These are phyloP conservation scores for Cheiracanthium punctorium DNA, from an alignment of 2,888 invertebrate genomes.

Conservation along the genomic window DNA sequence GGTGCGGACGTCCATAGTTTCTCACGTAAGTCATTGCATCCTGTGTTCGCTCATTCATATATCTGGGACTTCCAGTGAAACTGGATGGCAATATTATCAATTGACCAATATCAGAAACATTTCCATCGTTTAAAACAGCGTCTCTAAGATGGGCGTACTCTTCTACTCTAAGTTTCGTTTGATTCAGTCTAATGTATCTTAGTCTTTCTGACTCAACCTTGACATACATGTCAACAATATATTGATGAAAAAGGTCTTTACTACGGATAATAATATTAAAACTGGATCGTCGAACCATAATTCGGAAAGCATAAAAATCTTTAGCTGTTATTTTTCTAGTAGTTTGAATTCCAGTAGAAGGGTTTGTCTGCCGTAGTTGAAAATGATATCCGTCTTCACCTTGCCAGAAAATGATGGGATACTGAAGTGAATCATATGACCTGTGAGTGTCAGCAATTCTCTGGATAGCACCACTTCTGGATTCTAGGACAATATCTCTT, in stretches of 20 bases:
- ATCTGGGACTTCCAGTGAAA: too few relatives aligned
- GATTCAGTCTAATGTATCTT: slow-evolving; percentile 74
- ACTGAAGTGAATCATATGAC: slow-evolving; percentile 71
- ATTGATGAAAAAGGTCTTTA: slow-evolving; percentile 74
- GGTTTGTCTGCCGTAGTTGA: slow-evolving; percentile 72
- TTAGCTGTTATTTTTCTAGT: slow-evolving; percentile 73
- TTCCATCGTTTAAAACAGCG: too few relatives aligned
- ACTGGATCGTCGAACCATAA: slow-evolving; percentile 72
- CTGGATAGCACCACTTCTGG: too few relatives aligned
- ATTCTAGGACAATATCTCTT: slow-evolving; percentile 75
- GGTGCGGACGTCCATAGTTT: not conserved
- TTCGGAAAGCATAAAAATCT: slow-evolving; percentile 73
- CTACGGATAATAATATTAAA: slow-evolving; percentile 69
- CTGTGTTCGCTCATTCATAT: too few relatives aligned
- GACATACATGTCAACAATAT: slow-evolving; percentile 75
- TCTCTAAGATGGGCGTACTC: slow-evolving; percentile 72
- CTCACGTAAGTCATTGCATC: too few relatives aligned
- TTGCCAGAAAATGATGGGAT: slow-evolving; percentile 31
- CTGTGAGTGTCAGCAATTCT: too few relatives aligned
- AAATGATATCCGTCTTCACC: slow-evolving; percentile 74
- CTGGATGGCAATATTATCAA: too few relatives aligned
- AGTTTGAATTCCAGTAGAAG: slow-evolving; percentile 56
- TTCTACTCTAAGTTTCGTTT: slow-evolving; percentile 73
- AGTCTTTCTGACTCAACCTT: slow-evolving; percentile 75
- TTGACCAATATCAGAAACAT: too few relatives aligned